A percentile compares a stretch with the other conserved stretches of the same genome.
Evolutionary conservation across 2,888 invertebrate species (phyloP).

Genomic region (Nomada lathburiana): DNA sequence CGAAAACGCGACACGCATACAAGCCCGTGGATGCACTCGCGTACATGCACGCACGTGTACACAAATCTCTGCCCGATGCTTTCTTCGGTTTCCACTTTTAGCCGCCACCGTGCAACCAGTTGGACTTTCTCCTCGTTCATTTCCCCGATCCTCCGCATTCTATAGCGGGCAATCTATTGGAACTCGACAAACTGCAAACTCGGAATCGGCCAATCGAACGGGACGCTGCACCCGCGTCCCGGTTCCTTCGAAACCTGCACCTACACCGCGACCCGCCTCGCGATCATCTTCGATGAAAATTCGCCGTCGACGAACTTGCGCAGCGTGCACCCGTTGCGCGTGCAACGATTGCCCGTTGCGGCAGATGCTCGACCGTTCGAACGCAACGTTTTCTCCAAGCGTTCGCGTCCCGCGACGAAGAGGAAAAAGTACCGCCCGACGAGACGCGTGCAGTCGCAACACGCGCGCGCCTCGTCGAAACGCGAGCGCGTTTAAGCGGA

Average conservation of each 20-base stretch:
- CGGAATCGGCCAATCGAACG: too few species aligned
- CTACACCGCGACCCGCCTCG: too few species aligned
- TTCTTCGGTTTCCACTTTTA: slow-evolving; percentile 58
- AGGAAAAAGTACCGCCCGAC: not conserved
- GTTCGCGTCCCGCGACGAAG: slow-evolving; percentile 3
- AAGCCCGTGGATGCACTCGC: slow-evolving; percentile 57
- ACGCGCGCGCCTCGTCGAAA: not conserved
- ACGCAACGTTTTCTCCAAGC: slow-evolving; percentile 45
- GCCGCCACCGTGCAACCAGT: slow-evolving; percentile 39
- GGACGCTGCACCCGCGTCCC: not conserved
- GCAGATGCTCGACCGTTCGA: slow-evolving; percentile 2
- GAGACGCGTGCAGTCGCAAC: not conserved
- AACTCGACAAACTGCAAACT: too few species aligned
- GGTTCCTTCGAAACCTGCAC: not conserved
- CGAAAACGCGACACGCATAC: slow-evolving; percentile 62
- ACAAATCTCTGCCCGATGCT: not conserved
- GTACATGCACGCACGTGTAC: slow-evolving; percentile 4
- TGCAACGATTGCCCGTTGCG: slow-evolving; percentile 24
- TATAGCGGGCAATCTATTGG: too few species aligned
- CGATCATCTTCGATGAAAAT: not conserved
- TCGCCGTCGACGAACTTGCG: not conserved
- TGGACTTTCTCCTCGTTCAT: not conserved
- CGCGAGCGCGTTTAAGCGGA: slow-evolving; percentile 60
- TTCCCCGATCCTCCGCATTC: not conserved
- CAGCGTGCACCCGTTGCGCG: not conserved